phyloP scores from a whole-genome alignment of 2,797 vertebrate species.

The Serranus cabrilla region DNA sequence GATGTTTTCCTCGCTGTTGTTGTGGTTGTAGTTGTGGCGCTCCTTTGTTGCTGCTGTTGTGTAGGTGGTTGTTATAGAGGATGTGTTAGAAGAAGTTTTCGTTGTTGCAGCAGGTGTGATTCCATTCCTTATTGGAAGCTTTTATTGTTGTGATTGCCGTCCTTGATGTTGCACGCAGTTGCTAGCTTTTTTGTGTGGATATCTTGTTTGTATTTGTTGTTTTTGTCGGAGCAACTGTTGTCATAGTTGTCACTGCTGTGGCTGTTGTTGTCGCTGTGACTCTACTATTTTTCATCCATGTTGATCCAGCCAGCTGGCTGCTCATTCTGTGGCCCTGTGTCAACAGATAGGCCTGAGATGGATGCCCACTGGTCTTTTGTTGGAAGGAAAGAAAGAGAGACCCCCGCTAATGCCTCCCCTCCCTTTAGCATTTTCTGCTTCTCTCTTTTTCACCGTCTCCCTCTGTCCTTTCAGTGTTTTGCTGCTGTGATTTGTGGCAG shows the following conservation, averaged over 20 bases:
- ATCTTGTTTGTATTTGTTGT: constrained; percentile 52
- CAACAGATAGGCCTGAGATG: constrained; percentile 78
- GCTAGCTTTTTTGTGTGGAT: constrained; percentile 3
- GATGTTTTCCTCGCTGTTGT: constrained; percentile 39
- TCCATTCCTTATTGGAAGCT: neutral
- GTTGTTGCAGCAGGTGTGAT: constrained; percentile 12
- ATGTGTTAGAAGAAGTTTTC: neutral
- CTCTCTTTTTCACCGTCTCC: constrained; percentile 39
- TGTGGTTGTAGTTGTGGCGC: neutral
- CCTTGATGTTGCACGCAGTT: neutral
- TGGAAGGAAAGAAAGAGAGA: constrained; percentile 46
- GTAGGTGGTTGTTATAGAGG: constrained; percentile 22
- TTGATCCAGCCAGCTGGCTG: constrained; percentile 72
- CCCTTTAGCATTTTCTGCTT: constrained; percentile 49
- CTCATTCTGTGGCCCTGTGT: constrained; percentile 69
- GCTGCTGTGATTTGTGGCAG: constrained; percentile 71
- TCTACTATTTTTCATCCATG: constrained; percentile 67
- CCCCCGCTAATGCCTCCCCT: constrained; percentile 40
- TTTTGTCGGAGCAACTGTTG: constrained; percentile 46
- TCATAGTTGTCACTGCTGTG: constrained; percentile 45
- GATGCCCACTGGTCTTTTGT: constrained; percentile 78
- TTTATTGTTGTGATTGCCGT: constrained; percentile 1
- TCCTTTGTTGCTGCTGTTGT: neutral
- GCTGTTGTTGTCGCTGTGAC: constrained; percentile 36
- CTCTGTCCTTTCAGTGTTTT: constrained; percentile 58